Percentiles rank a stretch among this genome's conserved stretches.
These are phyloP conservation scores for Coecobrya sp. DNA, from an alignment of 2,888 invertebrate genomes.

Conservation along the genomic window DNA sequence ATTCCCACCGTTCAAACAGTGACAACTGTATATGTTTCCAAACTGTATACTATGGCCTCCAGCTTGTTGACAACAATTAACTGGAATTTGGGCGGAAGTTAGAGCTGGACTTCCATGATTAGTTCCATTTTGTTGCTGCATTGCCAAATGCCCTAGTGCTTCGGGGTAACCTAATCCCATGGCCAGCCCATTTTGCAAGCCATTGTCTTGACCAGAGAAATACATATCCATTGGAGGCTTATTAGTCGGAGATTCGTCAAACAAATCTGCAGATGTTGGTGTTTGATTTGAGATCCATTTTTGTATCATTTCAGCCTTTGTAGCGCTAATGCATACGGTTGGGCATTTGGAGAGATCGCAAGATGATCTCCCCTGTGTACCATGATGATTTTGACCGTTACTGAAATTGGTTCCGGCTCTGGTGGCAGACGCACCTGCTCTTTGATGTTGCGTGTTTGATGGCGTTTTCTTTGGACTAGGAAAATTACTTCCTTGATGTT, in stretches of 20 bases:
- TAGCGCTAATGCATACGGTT: constrained; percentile 81
- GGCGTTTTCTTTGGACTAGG: constrained; percentile 85
- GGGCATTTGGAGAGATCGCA: constrained; percentile 88
- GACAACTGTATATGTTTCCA: constrained; percentile 72
- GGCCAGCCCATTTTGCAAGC: constrained; percentile 35
- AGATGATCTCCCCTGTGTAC: constrained; percentile 52
- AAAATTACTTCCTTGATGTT: constrained; percentile 86
- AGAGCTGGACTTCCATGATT: constrained; percentile 20
- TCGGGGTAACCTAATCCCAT: neutral
- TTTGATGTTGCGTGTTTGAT: constrained; percentile 63
- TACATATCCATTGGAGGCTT: constrained; percentile 51
- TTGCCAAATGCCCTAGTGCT: neutral
- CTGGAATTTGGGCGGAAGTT: neutral
- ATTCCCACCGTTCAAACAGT: constrained; percentile 62
- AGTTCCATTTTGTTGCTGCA: constrained; percentile 11
- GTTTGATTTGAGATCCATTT: constrained; percentile 86
- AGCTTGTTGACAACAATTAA: constrained; percentile 25
- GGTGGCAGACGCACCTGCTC: constrained; percentile 38
- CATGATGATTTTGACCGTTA: constrained; percentile 59
- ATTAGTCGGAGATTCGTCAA: constrained; percentile 80
- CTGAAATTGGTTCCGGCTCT: constrained; percentile 47
- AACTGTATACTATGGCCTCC: constrained; percentile 32
- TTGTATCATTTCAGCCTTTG: constrained; percentile 86
- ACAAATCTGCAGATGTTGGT: constrained; percentile 78
- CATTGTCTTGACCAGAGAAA: constrained; percentile 55